These are phyloP conservation scores for Pissodes strobi DNA, from an alignment of 1,140 invertebrate genomes.

Conservation along the genomic window DNA sequence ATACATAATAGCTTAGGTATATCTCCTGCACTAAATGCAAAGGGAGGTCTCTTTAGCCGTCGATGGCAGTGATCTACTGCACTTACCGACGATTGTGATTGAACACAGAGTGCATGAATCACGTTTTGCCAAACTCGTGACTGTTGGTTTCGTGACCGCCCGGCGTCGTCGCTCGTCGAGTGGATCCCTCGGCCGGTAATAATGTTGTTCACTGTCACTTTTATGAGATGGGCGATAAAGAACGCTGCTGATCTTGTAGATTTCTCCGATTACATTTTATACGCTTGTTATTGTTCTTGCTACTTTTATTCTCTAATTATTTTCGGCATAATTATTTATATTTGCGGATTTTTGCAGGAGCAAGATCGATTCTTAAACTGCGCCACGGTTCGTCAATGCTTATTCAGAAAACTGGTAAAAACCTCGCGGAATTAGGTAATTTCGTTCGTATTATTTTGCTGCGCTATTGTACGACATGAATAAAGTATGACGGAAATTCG, in stretches of 20 bases:
- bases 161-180: constrained; percentile 5
- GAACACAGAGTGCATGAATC: constrained; percentile 37
- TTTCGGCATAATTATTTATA: no score
- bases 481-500: no score
- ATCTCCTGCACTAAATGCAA: neutral
- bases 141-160: constrained; percentile 25
- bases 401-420: no score
- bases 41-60: neutral
- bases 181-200: constrained; percentile 29
- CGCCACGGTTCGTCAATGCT: no score
- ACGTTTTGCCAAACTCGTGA: constrained; percentile 32
- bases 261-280: constrained; percentile 26
- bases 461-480: no score
- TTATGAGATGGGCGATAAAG: constrained; percentile 39
- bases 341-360: no score
- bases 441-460: no score
- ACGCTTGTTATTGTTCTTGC: constrained; percentile 9
- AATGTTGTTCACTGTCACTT: constrained; percentile 43
- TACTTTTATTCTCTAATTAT: constrained; percentile 4
- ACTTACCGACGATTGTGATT: constrained; percentile 24
- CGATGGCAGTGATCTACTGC: constrained; percentile 33
- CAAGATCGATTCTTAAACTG: no score
- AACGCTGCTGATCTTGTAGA: constrained; percentile 39
- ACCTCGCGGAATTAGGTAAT: no score
- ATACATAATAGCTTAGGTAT: neutral